phyloP scores from a whole-genome alignment of 2,113 vertebrate genomes.

The Chionis minor region DNA sequence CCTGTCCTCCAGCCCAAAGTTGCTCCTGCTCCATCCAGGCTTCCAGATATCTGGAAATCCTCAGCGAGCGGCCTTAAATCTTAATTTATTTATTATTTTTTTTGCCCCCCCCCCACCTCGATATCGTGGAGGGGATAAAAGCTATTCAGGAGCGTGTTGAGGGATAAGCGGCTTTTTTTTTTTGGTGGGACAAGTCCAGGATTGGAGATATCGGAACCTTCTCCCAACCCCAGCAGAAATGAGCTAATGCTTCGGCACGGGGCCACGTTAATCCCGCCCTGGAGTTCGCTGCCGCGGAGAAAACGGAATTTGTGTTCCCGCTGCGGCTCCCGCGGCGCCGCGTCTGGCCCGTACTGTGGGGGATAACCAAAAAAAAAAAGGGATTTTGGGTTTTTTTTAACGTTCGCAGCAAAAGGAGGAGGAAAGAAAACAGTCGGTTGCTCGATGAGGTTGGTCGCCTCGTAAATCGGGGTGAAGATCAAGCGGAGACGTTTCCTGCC shows the following conservation, averaged over 20 bases:
- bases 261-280: neutral
- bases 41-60: neutral
- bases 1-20: neutral
- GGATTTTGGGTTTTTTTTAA: rapidly evolving
- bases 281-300: neutral
- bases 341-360: neutral
- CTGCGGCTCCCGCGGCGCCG: neutral
- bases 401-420: neutral
- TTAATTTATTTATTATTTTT: no score
- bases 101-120: no score
- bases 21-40: neutral
- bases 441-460: neutral
- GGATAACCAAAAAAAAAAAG: no score
- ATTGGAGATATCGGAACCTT: neutral
- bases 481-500: neutral
- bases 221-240: neutral
- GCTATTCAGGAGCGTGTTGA: neutral
- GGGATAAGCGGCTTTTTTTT: no score
- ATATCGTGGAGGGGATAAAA: neutral
- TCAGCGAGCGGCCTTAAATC: neutral
- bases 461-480: neutral
- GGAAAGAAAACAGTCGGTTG: neutral
- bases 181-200: neutral
- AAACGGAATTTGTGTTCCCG: neutral
- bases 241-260: neutral